Evolutionary conservation across 2,113 vertebrate species (phyloP).

Genomic region (Synodontis membranacea): DNA sequence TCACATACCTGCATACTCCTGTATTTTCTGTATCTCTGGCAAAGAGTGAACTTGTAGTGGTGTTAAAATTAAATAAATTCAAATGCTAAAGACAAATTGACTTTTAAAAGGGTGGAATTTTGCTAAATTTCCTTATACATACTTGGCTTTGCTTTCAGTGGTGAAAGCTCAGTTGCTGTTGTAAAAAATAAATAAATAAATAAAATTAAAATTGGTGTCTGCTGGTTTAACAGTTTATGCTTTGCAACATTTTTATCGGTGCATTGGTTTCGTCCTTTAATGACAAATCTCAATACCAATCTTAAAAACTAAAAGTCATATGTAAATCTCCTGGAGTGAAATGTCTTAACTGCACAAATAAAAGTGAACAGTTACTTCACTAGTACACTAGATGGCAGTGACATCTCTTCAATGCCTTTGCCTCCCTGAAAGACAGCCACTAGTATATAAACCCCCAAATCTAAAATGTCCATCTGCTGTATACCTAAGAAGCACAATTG

Average conservation of each 20-base stretch:
- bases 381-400: slow-evolving; percentile 21
- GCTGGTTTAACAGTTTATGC: neutral
- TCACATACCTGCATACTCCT: slow-evolving; percentile 68
- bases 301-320: neutral
- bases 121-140: slow-evolving; percentile 41
- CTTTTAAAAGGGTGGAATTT: neutral
- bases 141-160: slow-evolving; percentile 61
- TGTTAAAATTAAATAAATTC: slow-evolving; percentile 14
- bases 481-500: neutral
- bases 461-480: slow-evolving; percentile 4
- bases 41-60: slow-evolving; percentile 33
- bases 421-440: neutral
- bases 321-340: neutral
- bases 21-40: slow-evolving; percentile 64
- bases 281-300: neutral
- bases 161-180: slow-evolving; percentile 35
- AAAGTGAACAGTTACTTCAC: neutral
- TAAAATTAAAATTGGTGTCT: neutral
- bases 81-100: slow-evolving; percentile 1
- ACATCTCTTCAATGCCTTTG: neutral
- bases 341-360: neutral
- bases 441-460: neutral
- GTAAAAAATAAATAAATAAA: neutral
- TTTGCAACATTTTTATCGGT: neutral
- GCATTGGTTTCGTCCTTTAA: neutral